Evolutionary conservation across 2,888 invertebrate genomes (phyloP).

Genomic region (Malacosoma neustria): DNA sequence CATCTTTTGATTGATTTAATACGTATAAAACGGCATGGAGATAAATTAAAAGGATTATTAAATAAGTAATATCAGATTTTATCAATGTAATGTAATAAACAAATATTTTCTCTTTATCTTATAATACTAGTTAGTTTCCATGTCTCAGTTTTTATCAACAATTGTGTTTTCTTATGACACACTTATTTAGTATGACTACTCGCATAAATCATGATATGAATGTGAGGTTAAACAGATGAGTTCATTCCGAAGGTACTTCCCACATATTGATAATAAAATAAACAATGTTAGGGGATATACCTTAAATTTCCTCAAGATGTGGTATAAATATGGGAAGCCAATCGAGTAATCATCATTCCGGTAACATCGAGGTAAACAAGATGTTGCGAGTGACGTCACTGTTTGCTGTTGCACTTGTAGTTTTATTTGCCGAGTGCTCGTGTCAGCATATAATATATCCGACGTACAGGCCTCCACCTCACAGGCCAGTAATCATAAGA

Average conservation of each 20-base stretch:
- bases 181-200: neutral
- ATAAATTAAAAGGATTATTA: no score
- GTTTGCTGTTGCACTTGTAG: slow-evolving; percentile 13
- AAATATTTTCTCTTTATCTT: no score
- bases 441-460: slow-evolving; percentile 20
- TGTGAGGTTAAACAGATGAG: neutral
- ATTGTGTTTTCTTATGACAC: no score
- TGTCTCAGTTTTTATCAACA: no score
- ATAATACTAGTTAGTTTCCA: no score
- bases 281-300: slow-evolving; percentile 1
- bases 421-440: slow-evolving; percentile 18
- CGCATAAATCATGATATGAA: neutral
- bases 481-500: slow-evolving; percentile 15
- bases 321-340: slow-evolving; percentile 3
- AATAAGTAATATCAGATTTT: no score
- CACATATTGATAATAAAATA: neutral
- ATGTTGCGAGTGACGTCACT: neutral
- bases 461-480: slow-evolving; percentile 20
- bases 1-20: no score
- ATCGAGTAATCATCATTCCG: neutral
- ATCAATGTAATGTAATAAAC: no score
- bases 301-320: slow-evolving; percentile 1
- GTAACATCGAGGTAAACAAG: neutral
- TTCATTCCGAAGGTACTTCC: neutral
- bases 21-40: no score